Base-by-base conservation (phyloP, 2,113 vertebrate genomes). In the Lampris incognitus region DNA sequence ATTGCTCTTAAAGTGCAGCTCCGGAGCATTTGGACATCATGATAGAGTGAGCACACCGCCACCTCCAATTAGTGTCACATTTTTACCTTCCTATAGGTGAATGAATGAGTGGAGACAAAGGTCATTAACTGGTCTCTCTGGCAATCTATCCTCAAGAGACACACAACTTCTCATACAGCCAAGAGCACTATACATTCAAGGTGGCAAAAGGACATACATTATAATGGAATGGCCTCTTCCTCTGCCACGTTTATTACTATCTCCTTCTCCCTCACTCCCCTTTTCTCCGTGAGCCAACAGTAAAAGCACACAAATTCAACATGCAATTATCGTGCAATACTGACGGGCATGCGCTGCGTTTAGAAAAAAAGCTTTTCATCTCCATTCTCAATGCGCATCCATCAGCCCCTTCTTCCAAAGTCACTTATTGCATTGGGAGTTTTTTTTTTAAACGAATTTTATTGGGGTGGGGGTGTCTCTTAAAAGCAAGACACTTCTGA, bases 321-420 rank as follows among this genome's bases (percentile, higher is more conserved):
- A 85, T 83, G 78, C 74, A 81, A 89, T 92, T 86, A 89, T 77
- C 61, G 69, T 59, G 40, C 60, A 67, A 75, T 49, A 70, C 5
- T 60, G 58, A 76, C 66, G 81, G 66, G 69, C 75, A 68, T 58
- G 66, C n/a, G 0, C 71, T 64, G 85, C 62, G 82, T 82, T 57
- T 56, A 74, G 76, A 82, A 83, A 79, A 83, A 79, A 39, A 56
- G 10, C 48, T 11, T 56, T 54, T 77, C 44, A 49, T 54, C 40
- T 55, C 64, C 48, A 36, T 50, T 62, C 40, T 70, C 49, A 83
- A 81, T 52, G 10, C 52, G 11, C 61, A 74, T 79, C 74, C 6
- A 10, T 67, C 24, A 6, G 64, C 9, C 49, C 5, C 24, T 50
- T 36, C 64, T 10, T 51, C 36, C 54, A 61, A 60, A 78, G 65